Base-by-base conservation (phyloP, 2,113 vertebrate genomes). In the Eptesicus fuscus region DNA sequence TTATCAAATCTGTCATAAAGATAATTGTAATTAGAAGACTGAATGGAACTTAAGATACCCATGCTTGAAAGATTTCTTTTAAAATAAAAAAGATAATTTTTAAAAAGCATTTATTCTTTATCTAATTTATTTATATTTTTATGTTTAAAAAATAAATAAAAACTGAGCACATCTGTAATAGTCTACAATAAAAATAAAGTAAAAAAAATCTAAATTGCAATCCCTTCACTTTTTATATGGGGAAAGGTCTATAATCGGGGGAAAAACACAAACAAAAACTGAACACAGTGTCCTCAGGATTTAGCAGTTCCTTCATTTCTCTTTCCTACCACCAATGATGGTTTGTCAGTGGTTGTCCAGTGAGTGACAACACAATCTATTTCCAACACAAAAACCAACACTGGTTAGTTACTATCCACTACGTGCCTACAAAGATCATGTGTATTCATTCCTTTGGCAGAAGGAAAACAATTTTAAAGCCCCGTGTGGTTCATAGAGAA, bases 1-100 rank as follows among this genome's bases (percentile, higher is more conserved):
- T 99, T 95, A 99, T 99, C 88, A 99, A 97, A 98, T 99, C 99
- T 99, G 98, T 96, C 85, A 83, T 93, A 96, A 96, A 97, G 63
- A 96, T 56, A 94, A 83, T 20, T 84, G 17, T 49, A 90, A 47
- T 97, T 89, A 97, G 87, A 12, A 83, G 22, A 44, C 35, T 40
- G 28, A 91, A 91, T 35, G 25, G 78, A 87, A 74, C 65, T 47
- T 28, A 82, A n/a, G 83, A 76, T 11, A 63, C 11, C 25, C n/a
- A 2, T 25, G 2, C 7, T 37, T 14, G 40, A 77, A 94, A 42
- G 7, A 77, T 47, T 89, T 85, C 56, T 78, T 83, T 91, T 92
- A 42, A 90, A 95, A 82, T 84, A 73, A 91, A 95, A 94, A 47
- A 32, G 35, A 40, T 47, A 56, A 69, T 13, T 84, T 73, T 90